Conservation (phyloP, 2,888 invertebrate species). For the Hofmannophila pseudospretella region DNA sequence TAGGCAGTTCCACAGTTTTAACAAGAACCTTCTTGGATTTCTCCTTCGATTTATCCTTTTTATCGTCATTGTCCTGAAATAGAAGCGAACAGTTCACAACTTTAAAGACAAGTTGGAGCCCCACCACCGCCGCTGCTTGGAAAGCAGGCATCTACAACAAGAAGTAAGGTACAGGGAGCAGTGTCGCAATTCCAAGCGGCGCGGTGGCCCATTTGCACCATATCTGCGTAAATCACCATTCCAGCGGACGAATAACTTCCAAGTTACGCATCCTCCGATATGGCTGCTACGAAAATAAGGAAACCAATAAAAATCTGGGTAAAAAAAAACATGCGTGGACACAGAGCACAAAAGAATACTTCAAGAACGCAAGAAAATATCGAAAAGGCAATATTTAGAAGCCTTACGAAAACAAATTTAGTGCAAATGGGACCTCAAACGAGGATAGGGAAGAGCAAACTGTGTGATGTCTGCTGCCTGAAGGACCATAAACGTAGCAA, state of each 20-base stretch:
- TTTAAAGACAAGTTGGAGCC: constrained; percentile 31
- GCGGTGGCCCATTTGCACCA: constrained; percentile 73
- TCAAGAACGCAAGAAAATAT: constrained; percentile 27
- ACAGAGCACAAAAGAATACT: constrained; percentile 56
- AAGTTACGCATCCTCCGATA: constrained; percentile 21
- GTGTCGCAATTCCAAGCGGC: constrained; percentile 40
- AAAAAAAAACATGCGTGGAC: constrained; percentile 74
- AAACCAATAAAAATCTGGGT: constrained; percentile 27
- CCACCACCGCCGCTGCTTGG: constrained; percentile 60
- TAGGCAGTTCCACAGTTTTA: constrained; percentile 90
- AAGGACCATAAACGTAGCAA: background rate
- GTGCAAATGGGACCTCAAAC: constrained; percentile 73
- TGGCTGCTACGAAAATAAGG: constrained; percentile 33
- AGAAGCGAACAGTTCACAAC: constrained; percentile 45
- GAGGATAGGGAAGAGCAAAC: constrained; percentile 60
- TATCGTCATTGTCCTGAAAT: constrained; percentile 76
- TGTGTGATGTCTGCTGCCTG: constrained; percentile 61
- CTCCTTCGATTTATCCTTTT: constrained; percentile 82
- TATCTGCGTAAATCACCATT: constrained; percentile 23
- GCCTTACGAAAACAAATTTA: constrained; percentile 42
- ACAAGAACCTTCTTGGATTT: constrained; percentile 84
- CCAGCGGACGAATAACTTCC: constrained; percentile 4
- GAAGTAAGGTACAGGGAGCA: background rate
- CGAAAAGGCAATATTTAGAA: constrained; percentile 35
- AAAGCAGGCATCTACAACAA: constrained; percentile 12